Percentiles rank a stretch among this genome's conserved stretches.
Evolutionary conservation across 1,140 invertebrate genomes (phyloP).

Genomic region (Adoxophyes honmai): DNA sequence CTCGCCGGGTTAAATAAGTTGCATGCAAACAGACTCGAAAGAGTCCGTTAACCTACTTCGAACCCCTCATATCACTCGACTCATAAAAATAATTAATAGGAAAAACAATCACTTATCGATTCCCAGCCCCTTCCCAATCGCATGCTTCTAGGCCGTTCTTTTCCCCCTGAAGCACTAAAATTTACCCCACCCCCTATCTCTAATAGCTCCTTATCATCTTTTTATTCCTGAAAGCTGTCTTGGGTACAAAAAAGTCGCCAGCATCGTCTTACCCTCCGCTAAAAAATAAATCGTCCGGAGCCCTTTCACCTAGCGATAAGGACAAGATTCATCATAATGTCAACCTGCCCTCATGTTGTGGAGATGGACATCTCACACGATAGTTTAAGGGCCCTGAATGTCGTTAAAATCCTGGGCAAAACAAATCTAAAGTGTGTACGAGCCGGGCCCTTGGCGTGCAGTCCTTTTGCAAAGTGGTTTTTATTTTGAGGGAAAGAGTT

Average conservation of each 20-base stretch:
- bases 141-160: constrained; percentile 41
- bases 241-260: constrained; percentile 31
- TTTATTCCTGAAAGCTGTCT: constrained; percentile 40
- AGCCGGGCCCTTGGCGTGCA: too few relatives aligned
- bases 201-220: constrained; percentile 50
- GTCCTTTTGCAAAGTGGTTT: too few relatives aligned
- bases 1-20: too few relatives aligned
- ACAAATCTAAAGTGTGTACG: too few relatives aligned
- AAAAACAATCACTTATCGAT: constrained; percentile 13
- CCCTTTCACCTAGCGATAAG: constrained; percentile 19
- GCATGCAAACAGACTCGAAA: constrained; percentile 5
- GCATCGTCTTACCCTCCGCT: constrained; percentile 32
- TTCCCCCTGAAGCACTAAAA: constrained; percentile 28
- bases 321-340: constrained; percentile 21
- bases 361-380: constrained; percentile 5
- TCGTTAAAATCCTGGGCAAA: background rate
- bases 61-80: background rate
- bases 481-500: too few relatives aligned
- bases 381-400: background rate
- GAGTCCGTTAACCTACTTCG: background rate
- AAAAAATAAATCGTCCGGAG: constrained; percentile 28
- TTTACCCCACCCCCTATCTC: constrained; percentile 33
- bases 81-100: constrained; percentile 10
- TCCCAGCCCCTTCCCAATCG: constrained; percentile 24
- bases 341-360: constrained; percentile 22